Conservation (phyloP, 2,797 vertebrate species). For the Anguilla anguilla region DNA sequence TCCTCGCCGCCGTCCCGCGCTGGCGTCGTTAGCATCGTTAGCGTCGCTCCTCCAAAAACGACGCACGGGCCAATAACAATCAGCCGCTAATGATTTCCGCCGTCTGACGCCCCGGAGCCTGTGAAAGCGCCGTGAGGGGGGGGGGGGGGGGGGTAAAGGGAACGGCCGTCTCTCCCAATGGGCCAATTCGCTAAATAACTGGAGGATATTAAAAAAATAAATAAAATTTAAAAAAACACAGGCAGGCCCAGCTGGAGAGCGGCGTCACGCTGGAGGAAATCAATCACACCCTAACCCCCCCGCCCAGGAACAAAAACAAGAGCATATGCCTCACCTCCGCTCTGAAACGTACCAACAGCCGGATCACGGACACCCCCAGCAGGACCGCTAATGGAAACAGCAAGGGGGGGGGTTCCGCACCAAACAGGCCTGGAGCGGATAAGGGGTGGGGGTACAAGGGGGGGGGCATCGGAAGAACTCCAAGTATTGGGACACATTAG, state of each 20-base stretch:
- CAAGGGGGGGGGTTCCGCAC: neutral
- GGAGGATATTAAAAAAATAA: neutral
- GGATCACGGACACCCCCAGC: neutral
- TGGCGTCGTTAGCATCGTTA: neutral
- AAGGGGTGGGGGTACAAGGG: neutral
- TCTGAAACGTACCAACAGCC: neutral
- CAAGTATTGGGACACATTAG: neutral
- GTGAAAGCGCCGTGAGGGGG: neutral
- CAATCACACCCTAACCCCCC: neutral
- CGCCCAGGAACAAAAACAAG: constrained; percentile 8
- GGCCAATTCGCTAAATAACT: neutral
- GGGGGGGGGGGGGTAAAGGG: neutral
- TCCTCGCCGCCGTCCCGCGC: neutral
- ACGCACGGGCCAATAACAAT: neutral
- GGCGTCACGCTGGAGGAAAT: constrained; percentile 1
- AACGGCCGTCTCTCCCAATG: neutral
- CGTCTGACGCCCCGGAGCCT: neutral
- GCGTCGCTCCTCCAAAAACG: neutral
- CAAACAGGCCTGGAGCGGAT: neutral
- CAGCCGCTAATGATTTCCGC: neutral
- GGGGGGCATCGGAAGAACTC: neutral
- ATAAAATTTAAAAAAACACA: neutral
- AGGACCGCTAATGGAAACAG: neutral
- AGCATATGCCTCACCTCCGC: neutral
- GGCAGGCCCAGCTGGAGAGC: neutral